A percentile compares a stretch with the other conserved stretches of the same genome.
These are phyloP conservation scores for Celastrina argiolus DNA, from an alignment of 2,888 invertebrate species.

Conservation along the genomic window DNA sequence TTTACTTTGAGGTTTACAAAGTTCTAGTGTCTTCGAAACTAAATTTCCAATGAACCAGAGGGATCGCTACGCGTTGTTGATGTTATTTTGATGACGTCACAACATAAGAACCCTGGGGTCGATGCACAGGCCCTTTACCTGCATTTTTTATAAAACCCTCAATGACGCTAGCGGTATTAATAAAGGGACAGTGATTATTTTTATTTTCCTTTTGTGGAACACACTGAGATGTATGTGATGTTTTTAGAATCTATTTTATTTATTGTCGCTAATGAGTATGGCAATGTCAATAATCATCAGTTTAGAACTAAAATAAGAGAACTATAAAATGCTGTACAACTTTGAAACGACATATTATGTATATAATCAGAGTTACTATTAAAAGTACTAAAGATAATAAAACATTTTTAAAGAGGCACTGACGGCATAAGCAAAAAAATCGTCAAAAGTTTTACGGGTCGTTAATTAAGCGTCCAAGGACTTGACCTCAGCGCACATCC, in stretches of 20 bases:
- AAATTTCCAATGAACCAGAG: neutral
- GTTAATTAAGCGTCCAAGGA: conserved; percentile 18
- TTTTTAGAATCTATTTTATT: neutral
- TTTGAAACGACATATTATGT: too few relatives aligned
- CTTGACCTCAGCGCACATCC: conserved; percentile 29
- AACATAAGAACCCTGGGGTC: conserved; percentile 59
- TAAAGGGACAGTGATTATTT: conserved; percentile 41
- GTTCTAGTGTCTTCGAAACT: conserved; percentile 14
- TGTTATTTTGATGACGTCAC: conserved; percentile 60
- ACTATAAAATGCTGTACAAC: neutral
- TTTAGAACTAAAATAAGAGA: neutral
- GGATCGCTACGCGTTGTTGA: neutral
- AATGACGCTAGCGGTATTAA: conserved; percentile 56
- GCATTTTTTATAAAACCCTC: conserved; percentile 73
- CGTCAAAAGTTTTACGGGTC: conserved; percentile 14
- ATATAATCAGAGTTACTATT: too few relatives aligned
- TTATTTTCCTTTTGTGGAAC: conserved; percentile 2
- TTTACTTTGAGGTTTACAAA: conserved; percentile 10
- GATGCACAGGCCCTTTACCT: conserved; percentile 69
- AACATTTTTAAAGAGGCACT: neutral
- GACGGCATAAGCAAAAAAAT: neutral
- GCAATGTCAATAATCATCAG: neutral
- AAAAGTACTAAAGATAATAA: neutral
- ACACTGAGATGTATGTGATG: neutral
- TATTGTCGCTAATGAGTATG: neutral